A percentile compares a stretch with the other conserved stretches of the same genome.
These are phyloP conservation scores for Onychostruthus taczanowskii DNA, from an alignment of 2,113 vertebrate genomes.

Conservation along the genomic window DNA sequence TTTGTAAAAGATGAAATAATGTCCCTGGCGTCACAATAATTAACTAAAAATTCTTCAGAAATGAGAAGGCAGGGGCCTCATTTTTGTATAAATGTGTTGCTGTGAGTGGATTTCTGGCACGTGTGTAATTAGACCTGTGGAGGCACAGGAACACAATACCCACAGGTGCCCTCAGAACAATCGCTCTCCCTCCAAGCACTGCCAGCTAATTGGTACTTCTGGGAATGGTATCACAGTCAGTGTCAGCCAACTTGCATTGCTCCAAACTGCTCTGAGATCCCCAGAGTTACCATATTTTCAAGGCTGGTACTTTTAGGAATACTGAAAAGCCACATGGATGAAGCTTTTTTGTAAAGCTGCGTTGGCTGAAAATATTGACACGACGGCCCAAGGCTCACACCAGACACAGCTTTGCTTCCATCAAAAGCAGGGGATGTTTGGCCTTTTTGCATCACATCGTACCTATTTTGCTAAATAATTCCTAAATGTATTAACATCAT, in stretches of 20 bases:
- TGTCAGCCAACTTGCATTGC: slow-evolving; percentile 27
- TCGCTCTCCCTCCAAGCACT: slow-evolving; percentile 47
- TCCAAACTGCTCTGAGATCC: slow-evolving; percentile 40
- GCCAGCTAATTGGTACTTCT: slow-evolving; percentile 66
- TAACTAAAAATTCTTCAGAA: slow-evolving; percentile 43
- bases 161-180: slow-evolving; percentile 57
- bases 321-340: slow-evolving; percentile 17
- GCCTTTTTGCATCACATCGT: neutral
- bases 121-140: slow-evolving; percentile 37
- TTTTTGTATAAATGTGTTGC: slow-evolving; percentile 43
- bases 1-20: neutral
- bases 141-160: slow-evolving; percentile 38
- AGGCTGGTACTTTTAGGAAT: slow-evolving; percentile 43
- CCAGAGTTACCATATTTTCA: slow-evolving; percentile 22
- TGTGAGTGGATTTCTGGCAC: slow-evolving; percentile 7
- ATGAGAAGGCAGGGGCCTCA: neutral
- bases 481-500: neutral
- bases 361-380: neutral
- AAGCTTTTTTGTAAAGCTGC: neutral
- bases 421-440: neutral
- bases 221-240: slow-evolving; percentile 55
- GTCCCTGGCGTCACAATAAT: slow-evolving; percentile 9
- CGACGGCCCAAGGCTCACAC: neutral
- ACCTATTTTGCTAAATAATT: neutral
- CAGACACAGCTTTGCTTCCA: neutral